Conservation (phyloP, 1,140 invertebrate genomes). For the Sarcophaga bullata region DNA sequence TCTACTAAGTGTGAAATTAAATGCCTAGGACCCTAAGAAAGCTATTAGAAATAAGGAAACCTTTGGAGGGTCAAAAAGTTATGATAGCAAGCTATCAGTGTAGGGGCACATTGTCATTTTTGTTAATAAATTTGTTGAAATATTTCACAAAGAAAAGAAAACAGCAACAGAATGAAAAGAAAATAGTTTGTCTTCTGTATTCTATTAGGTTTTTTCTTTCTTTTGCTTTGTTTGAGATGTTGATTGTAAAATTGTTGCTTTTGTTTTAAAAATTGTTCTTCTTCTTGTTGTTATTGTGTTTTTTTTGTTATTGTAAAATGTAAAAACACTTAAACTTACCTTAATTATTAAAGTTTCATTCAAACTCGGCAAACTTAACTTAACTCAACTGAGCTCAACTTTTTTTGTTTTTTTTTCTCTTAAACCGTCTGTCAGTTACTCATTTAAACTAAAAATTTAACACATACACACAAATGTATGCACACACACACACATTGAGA, state of each 20-base stretch:
- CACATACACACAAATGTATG: neutral
- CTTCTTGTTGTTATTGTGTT: neutral
- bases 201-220: too few species aligned
- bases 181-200: too few species aligned
- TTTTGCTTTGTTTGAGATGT: too few species aligned
- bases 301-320: slow-evolving; percentile 15
- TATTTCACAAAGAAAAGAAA: neutral
- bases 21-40: too few species aligned
- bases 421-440: slow-evolving; percentile 30
- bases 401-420: neutral
- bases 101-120: neutral
- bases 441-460: slow-evolving; percentile 1
- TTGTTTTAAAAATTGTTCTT: slow-evolving; percentile 11
- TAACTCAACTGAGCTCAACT: neutral
- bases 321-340: slow-evolving; percentile 36
- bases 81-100: too few species aligned
- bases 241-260: neutral
- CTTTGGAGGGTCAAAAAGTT: too few species aligned
- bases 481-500: neutral
- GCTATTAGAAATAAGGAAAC: too few species aligned
- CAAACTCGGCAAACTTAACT: slow-evolving; percentile 24
- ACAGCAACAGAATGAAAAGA: too few species aligned
- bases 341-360: slow-evolving; percentile 40
- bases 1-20: too few species aligned
- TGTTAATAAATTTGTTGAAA: neutral